Conservation (phyloP, 2,888 invertebrate genomes). For the Caenorhabditis angaria region DNA sequence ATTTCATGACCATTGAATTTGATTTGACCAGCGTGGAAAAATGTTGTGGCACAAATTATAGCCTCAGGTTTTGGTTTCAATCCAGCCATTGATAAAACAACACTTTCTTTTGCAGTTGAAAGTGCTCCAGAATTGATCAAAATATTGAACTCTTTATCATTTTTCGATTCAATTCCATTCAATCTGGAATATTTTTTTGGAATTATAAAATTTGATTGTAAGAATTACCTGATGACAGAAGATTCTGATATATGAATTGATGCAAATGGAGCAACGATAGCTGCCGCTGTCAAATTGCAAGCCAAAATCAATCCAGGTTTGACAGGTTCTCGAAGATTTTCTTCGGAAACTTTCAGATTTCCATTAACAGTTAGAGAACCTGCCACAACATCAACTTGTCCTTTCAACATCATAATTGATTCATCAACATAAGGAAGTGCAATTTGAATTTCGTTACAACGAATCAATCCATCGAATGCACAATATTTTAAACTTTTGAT, state of each 20-base stretch:
- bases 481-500: conserved; percentile 35
- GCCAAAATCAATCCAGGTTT: conserved; percentile 38
- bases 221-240: conserved; percentile 32
- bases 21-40: conserved; percentile 50
- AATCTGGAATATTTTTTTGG: conserved; percentile 14
- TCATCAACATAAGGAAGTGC: conserved; percentile 45
- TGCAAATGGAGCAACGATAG: conserved; percentile 53
- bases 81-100: conserved; percentile 40
- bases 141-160: conserved; percentile 45
- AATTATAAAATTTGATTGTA: too few species aligned
- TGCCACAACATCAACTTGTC: conserved; percentile 53
- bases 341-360: conserved; percentile 33
- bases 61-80: conserved; percentile 35
- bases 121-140: conserved; percentile 50
- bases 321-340: conserved; percentile 26
- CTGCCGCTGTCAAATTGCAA: conserved; percentile 46
- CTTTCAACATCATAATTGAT: conserved; percentile 41
- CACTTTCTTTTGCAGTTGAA: conserved; percentile 34
- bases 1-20: conserved; percentile 25
- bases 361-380: conserved; percentile 51
- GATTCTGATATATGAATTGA: conserved; percentile 40
- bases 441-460: conserved; percentile 54
- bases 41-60: conserved; percentile 51
- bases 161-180: conserved; percentile 39
- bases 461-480: conserved; percentile 40